Conservation (phyloP, 2,113 vertebrate species). For the Siniperca knerii region DNA sequence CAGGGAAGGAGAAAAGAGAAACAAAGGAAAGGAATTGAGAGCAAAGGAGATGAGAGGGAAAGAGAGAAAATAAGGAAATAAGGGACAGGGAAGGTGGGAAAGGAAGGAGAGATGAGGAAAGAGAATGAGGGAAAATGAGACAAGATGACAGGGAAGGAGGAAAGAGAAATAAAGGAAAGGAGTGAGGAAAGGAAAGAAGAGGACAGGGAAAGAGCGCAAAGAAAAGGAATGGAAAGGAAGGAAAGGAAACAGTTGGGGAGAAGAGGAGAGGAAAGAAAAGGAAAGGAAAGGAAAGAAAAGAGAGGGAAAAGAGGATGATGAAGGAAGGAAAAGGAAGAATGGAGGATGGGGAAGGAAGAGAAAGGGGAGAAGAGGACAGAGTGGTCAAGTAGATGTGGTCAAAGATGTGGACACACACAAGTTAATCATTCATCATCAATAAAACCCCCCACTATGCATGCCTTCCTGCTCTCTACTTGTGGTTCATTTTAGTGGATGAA, state of each 20-base stretch:
- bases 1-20: not conserved
- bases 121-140: not conserved
- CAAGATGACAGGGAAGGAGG: not conserved
- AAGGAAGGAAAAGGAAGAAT: not conserved
- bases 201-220: not conserved
- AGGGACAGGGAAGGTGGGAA: not conserved
- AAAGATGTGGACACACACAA: constrained; percentile 35
- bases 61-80: too few relatives aligned
- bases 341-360: not conserved
- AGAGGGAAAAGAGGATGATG: not conserved
- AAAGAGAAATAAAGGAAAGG: not conserved
- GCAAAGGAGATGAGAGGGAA: not conserved
- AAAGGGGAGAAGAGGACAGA: not conserved
- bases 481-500: constrained; percentile 57
- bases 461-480: constrained; percentile 36
- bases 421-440: constrained; percentile 54
- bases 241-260: not conserved
- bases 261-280: not conserved
- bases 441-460: constrained; percentile 35
- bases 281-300: not conserved
- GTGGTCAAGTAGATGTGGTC: not conserved
- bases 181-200: constrained; percentile 6
- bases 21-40: not conserved
- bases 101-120: not conserved
- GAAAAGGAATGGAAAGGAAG: not conserved